phyloP scores from a whole-genome alignment of 2,888 invertebrate genomes.

The Cancer borealis region DNA sequence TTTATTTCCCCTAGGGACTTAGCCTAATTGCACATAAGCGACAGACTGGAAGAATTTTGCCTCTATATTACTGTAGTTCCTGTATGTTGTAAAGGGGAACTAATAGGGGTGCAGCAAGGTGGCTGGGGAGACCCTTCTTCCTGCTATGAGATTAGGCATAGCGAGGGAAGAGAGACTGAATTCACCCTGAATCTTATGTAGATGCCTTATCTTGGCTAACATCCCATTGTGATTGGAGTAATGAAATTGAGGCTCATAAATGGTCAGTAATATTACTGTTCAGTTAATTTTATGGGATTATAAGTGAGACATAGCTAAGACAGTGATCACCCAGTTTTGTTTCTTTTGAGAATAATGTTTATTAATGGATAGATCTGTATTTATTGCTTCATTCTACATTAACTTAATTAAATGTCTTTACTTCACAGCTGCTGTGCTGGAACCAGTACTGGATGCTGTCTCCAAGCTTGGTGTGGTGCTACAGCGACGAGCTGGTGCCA shows the following conservation, averaged over 20 bases:
- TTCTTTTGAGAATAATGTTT: neutral
- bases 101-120: no score
- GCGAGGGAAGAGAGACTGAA: no score
- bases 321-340: neutral
- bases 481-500: conserved; percentile 86
- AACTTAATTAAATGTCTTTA: neutral
- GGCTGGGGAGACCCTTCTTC: no score
- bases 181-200: no score
- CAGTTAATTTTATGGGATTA: neutral
- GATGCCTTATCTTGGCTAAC: neutral
- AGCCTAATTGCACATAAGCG: no score
- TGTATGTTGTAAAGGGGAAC: no score
- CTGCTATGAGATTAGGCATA: no score
- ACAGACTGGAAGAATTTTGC: no score
- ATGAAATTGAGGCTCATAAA: no score
- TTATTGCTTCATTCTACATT: neutral
- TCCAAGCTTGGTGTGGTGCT: conserved; percentile 81
- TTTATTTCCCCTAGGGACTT: neutral
- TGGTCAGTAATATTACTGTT: neutral
- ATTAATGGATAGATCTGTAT: neutral
- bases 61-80: no score
- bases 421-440: conserved; percentile 85
- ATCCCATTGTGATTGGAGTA: neutral
- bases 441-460: conserved; percentile 89
- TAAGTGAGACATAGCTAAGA: neutral